Evolutionary conservation across 1,140 invertebrate species (phyloP).

Genomic region (Penaeus chinensis): DNA sequence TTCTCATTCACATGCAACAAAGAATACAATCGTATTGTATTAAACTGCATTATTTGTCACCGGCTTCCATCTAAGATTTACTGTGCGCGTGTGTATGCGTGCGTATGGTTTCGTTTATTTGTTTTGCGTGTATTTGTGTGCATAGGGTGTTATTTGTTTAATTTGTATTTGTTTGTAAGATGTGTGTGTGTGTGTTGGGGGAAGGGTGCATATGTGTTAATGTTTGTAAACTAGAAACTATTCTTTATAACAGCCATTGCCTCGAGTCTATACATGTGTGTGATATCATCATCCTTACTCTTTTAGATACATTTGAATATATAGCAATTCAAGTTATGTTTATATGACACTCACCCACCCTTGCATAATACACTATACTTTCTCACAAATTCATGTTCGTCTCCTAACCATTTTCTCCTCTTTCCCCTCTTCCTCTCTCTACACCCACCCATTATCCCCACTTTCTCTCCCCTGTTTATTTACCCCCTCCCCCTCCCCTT

Average conservation of each 20-base stretch:
- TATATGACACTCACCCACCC: neutral
- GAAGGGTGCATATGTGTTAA: too few relatives aligned
- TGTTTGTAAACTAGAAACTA: too few relatives aligned
- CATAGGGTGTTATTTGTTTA: neutral
- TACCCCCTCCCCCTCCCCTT: neutral
- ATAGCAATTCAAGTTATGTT: neutral
- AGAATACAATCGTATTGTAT: too few relatives aligned
- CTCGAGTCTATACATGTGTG: too few relatives aligned
- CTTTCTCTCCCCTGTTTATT: neutral
- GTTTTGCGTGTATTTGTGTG: neutral
- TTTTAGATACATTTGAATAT: neutral
- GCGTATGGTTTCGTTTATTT: neutral
- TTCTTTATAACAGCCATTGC: too few relatives aligned
- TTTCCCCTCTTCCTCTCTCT: neutral
- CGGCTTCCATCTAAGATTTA: neutral
- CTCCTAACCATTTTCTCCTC: neutral
- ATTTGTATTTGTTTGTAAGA: too few relatives aligned
- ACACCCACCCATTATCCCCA: constrained; percentile 7
- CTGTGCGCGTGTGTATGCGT: neutral
- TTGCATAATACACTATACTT: neutral
- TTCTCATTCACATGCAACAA: too few relatives aligned
- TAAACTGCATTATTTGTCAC: too few relatives aligned
- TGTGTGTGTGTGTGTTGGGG: too few relatives aligned
- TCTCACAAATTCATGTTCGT: neutral
- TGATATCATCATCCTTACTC: neutral